Evolutionary conservation across 1,140 invertebrate genomes (phyloP).

Genomic region (Rhysida immarginata): DNA sequence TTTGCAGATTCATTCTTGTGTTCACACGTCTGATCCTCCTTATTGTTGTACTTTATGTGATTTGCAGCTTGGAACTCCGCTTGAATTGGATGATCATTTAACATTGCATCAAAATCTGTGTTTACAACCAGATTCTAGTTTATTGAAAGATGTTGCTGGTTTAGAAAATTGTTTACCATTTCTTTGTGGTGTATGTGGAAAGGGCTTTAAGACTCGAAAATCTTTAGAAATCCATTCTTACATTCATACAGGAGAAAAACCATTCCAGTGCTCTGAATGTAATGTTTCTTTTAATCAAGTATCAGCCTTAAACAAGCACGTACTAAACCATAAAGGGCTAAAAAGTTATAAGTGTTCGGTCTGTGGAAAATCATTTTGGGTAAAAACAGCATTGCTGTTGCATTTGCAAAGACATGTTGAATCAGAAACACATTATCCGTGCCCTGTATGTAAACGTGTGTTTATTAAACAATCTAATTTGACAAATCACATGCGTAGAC

Average conservation of each 20-base stretch:
- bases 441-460: neutral
- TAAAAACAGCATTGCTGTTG: neutral
- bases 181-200: neutral
- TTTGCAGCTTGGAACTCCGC: neutral
- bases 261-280: neutral
- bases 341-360: neutral
- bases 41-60: neutral
- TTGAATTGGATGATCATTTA: neutral
- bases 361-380: neutral
- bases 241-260: neutral
- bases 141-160: neutral
- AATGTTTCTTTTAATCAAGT: neutral
- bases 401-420: neutral
- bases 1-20: neutral
- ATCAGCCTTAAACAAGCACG: neutral
- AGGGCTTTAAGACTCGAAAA: neutral
- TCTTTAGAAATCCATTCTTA: neutral
- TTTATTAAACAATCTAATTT: neutral
- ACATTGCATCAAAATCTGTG: neutral
- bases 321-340: neutral
- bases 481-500: neutral
- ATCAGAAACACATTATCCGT: neutral
- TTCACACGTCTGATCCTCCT: neutral
- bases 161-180: no score
- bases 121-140: neutral